Evolutionary conservation across 2,113 vertebrate species (phyloP).

Genomic region (Paramormyrops kingsleyae): DNA sequence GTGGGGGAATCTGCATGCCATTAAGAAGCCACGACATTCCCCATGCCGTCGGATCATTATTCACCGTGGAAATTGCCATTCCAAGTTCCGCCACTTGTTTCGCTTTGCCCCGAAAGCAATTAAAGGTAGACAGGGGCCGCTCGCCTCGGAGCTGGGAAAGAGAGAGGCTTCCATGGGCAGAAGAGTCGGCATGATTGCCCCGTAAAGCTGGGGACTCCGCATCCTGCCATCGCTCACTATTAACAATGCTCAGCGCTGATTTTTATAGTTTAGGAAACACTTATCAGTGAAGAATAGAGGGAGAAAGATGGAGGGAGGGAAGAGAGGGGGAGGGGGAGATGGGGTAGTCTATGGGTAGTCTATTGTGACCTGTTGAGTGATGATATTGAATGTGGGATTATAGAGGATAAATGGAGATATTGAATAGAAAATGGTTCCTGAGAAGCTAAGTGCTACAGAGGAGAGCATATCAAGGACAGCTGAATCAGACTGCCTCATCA

Average conservation of each 20-base stretch:
- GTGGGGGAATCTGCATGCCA: conserved; percentile 34
- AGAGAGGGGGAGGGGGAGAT: neutral
- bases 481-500: neutral
- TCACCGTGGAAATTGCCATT: conserved; percentile 36
- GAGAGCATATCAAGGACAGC: neutral
- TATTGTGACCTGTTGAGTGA: neutral
- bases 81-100: conserved; percentile 22
- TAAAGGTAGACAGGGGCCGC: conserved; percentile 20
- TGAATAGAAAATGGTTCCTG: neutral
- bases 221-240: neutral
- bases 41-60: conserved; percentile 41
- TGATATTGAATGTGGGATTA: neutral
- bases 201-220: neutral
- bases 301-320: neutral
- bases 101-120: conserved; percentile 38
- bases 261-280: conserved; percentile 16
- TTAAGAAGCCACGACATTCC: conserved; percentile 24
- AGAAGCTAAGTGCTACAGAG: neutral
- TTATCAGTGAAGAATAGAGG: neutral
- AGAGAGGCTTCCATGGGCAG: conserved; percentile 28
- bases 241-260: conserved; percentile 14
- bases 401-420: neutral
- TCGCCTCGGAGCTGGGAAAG: conserved; percentile 16
- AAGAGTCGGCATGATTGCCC: neutral
- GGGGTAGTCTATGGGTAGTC: neutral